Evolutionary conservation across 2,888 invertebrate genomes (phyloP).

Genomic region (Caenorhabditis sp.): DNA sequence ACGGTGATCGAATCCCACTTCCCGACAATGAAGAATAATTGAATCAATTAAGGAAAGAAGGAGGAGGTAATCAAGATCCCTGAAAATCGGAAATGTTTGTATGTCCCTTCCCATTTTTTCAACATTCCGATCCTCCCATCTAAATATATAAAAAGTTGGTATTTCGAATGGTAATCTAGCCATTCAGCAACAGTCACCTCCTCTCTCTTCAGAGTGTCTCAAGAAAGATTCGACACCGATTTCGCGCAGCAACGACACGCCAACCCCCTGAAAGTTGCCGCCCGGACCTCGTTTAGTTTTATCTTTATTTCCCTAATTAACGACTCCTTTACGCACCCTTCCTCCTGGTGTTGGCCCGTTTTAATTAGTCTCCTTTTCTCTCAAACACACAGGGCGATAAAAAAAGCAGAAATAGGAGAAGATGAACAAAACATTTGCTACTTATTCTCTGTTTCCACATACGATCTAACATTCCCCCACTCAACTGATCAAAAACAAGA

Average conservation of each 20-base stretch:
- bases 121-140: slow-evolving; percentile 34
- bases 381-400: slow-evolving; percentile 52
- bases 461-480: slow-evolving; percentile 11
- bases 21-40: slow-evolving; percentile 35
- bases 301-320: slow-evolving; percentile 63
- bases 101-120: background rate
- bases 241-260: slow-evolving; percentile 43
- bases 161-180: slow-evolving; percentile 44
- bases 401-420: slow-evolving; percentile 15
- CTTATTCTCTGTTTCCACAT: slow-evolving; percentile 11
- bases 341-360: slow-evolving; percentile 49
- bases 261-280: slow-evolving; percentile 53
- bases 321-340: slow-evolving; percentile 50
- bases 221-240: slow-evolving; percentile 58
- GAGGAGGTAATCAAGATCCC: slow-evolving; percentile 40
- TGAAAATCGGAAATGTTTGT: slow-evolving; percentile 57
- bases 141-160: slow-evolving; percentile 26
- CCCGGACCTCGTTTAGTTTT: slow-evolving; percentile 63
- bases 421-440: slow-evolving; percentile 42
- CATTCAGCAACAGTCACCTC: background rate
- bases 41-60: slow-evolving; percentile 48
- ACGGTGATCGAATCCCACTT: slow-evolving; percentile 54
- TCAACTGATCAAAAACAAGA: slow-evolving; percentile 47
- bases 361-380: slow-evolving; percentile 52
- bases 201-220: slow-evolving; percentile 31